Evolutionary conservation across 1,140 invertebrate species (phyloP).

Genomic region (Prorops nasuta): DNA sequence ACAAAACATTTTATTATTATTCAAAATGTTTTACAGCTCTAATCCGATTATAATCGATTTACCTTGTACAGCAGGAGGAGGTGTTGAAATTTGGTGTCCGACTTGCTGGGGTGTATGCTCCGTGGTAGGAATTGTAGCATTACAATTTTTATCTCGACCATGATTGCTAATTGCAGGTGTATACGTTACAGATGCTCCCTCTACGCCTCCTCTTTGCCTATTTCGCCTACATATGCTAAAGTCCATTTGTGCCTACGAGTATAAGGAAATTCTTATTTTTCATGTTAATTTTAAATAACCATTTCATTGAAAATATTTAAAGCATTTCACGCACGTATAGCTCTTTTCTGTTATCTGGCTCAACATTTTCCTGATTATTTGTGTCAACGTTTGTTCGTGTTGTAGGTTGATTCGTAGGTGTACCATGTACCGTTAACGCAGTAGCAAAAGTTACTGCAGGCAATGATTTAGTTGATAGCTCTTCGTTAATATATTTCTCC

Average conservation of each 20-base stretch:
- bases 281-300: no score
- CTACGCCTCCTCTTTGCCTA: slow-evolving; percentile 38
- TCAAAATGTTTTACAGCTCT: neutral
- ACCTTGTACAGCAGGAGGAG: slow-evolving; percentile 46
- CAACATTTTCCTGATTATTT: slow-evolving; percentile 75
- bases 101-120: slow-evolving; percentile 47
- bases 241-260: slow-evolving; percentile 49
- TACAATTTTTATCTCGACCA: slow-evolving; percentile 70
- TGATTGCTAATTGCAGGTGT: slow-evolving; percentile 49
- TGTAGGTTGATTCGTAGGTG: slow-evolving; percentile 56
- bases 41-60: slow-evolving; percentile 2
- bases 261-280: no score
- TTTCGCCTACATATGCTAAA: slow-evolving; percentile 47
- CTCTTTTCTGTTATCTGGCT: slow-evolving; percentile 67
- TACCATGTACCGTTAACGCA: slow-evolving; percentile 49
- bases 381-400: slow-evolving; percentile 57
- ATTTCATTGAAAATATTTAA: neutral
- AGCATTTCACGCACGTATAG: slow-evolving; percentile 40
- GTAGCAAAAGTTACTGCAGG: slow-evolving; percentile 47
- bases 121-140: slow-evolving; percentile 62
- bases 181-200: slow-evolving; percentile 45
- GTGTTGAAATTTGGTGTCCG: slow-evolving; percentile 37
- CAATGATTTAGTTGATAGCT: slow-evolving; percentile 45
- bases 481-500: slow-evolving; percentile 71
- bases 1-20: slow-evolving; percentile 18